Conservation (phyloP, 2,888 invertebrate species). For the Lasioglossum malachurum region DNA sequence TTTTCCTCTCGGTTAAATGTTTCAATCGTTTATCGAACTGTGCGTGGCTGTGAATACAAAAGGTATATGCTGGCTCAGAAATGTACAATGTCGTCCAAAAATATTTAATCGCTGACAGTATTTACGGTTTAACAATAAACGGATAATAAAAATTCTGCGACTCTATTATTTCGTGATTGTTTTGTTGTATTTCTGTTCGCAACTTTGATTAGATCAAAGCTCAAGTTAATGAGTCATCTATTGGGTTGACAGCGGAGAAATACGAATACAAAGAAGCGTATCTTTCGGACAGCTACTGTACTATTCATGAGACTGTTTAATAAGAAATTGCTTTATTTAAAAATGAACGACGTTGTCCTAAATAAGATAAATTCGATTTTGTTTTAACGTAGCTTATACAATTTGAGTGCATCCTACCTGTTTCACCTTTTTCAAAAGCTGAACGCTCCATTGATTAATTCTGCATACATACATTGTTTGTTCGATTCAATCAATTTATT, state of each 20-base stretch:
- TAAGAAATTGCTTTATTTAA: background rate
- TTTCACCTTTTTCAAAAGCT: too few species aligned
- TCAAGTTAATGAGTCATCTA: background rate
- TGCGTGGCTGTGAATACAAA: background rate
- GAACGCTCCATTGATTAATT: too few species aligned
- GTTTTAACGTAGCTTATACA: too few species aligned
- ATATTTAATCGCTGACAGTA: background rate
- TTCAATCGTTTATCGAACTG: background rate
- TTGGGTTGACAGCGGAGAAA: background rate
- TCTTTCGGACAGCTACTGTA: too few species aligned
- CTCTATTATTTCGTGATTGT: background rate
- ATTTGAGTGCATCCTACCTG: too few species aligned
- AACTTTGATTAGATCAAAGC: background rate
- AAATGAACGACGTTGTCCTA: background rate
- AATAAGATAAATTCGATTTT: too few species aligned
- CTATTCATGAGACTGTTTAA: background rate
- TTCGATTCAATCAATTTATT: too few species aligned
- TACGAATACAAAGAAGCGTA: background rate
- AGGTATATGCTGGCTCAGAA: background rate
- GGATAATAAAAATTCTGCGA: background rate
- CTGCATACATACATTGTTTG: too few species aligned
- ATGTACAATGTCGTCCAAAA: background rate
- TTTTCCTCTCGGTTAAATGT: background rate
- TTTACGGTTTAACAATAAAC: background rate
- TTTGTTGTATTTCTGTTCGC: background rate